phyloP scores from a whole-genome alignment of 1,140 invertebrate genomes.

The Drosophila pachea region DNA sequence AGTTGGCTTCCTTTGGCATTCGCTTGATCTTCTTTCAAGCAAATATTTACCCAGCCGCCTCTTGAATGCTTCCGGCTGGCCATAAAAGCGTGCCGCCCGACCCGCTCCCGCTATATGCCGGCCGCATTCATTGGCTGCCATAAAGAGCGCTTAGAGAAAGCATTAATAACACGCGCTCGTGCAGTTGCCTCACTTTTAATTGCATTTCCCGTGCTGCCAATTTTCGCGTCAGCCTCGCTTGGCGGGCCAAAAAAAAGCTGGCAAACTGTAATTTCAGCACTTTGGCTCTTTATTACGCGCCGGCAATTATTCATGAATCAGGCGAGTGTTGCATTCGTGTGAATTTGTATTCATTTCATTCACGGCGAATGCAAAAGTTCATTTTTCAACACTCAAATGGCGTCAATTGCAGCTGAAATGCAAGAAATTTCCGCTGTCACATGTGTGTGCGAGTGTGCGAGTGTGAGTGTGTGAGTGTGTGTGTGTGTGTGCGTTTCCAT shows the following conservation, averaged over 20 bases:
- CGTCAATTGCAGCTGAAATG: constrained; percentile 34
- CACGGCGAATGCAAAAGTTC: constrained; percentile 39
- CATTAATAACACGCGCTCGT: constrained; percentile 9
- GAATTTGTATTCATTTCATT: constrained; percentile 48
- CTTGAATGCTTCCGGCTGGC: background rate
- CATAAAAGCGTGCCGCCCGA: background rate
- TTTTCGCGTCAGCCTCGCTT: constrained; percentile 38
- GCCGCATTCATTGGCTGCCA: constrained; percentile 4
- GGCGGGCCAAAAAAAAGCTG: background rate
- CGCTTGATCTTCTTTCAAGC: too few species aligned
- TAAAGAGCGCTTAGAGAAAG: constrained; percentile 32
- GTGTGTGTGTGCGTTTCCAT: constrained; percentile 32
- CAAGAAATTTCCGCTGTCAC: constrained; percentile 48
- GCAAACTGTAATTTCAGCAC: constrained; percentile 53
- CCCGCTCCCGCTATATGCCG: background rate
- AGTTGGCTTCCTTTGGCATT: too few species aligned
- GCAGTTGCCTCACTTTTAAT: constrained; percentile 35
- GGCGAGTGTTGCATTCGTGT: constrained; percentile 38
- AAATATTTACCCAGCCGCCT: too few species aligned
- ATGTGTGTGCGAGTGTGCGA: constrained; percentile 6
- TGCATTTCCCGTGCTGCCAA: constrained; percentile 31
- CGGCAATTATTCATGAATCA: constrained; percentile 50
- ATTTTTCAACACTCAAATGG: constrained; percentile 65
- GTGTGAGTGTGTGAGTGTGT: constrained; percentile 7
- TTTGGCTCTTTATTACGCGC: constrained; percentile 58